Evolutionary conservation across 2,113 vertebrate genomes (phyloP), one percentile per base, ranked within the genome.

Genomic region (Polypterus bichir): DNA sequence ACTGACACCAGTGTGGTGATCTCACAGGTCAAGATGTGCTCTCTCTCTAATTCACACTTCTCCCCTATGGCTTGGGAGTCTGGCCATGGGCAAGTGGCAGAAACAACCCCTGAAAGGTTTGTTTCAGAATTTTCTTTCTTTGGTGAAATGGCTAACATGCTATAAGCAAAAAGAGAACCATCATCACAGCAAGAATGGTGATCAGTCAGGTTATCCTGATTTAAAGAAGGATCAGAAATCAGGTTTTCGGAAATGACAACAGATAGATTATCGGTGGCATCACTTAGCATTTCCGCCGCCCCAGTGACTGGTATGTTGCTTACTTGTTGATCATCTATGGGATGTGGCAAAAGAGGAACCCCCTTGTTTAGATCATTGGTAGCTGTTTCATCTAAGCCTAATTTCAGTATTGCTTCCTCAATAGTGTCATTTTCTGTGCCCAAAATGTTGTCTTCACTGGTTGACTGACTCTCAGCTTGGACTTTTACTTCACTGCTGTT

Each of bases 301-400:
- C 74, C 66, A 57, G 79, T 82, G 51, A 88, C 67, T 5, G 86
- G 84, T 64, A 88, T 88, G 62, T 88, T 88, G 68, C 83, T 88
- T 62, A 73, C 77, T 64, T 79, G 85, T 49, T 78, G 73, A 58
- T 70, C 77, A 2, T 88, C 86, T 77, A 82, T 87, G 44, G 81
- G 77, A 47, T 75, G 74, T 47, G 81, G 81, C 46, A 86, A 68
- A 63, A 82, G 68, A 61, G 76, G 78, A 46, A 83, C 79, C 47
- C 86, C 84, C 69, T 88, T 88, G 69, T 88, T 88, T 10, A 88
- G 75, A 63, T 87, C 86, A 77, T 88, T 88, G 55, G 86, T 88
- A 49, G 76, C 80, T 46, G 76, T 73, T 51, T 70, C 62, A 53
- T 71, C 70, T 45, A 76, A 63, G 62, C 70, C 69, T 27, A 72